Conservation (phyloP, 2,113 vertebrate genomes). For the Pardalotus punctatus region DNA sequence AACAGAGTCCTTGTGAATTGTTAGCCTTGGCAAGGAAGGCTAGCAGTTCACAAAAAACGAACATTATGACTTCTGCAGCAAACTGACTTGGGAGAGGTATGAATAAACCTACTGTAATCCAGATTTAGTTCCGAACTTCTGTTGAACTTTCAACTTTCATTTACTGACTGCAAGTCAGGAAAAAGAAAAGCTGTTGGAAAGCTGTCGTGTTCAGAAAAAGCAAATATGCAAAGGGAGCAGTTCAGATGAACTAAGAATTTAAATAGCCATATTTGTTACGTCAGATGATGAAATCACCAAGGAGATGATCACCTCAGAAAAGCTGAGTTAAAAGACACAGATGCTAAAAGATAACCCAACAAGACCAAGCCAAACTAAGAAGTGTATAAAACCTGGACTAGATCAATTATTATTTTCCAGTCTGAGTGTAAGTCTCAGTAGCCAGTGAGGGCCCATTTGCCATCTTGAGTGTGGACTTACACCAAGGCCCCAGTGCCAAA, state of each 20-base stretch:
- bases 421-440: neutral
- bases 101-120: neutral
- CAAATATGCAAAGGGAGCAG: neutral
- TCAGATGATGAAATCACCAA: neutral
- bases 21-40: neutral
- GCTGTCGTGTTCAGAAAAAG: neutral
- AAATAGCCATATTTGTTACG: neutral
- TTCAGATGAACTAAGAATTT: neutral
- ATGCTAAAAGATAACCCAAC: neutral
- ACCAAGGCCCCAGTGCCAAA: fast-evolving
- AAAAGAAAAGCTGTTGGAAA: neutral
- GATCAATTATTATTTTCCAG: neutral
- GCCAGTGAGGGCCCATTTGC: neutral
- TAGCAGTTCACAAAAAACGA: neutral
- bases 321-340: neutral
- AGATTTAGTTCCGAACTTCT: neutral
- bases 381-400: neutral
- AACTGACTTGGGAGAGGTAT: neutral
- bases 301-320: neutral
- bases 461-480: neutral
- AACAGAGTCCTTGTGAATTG: neutral
- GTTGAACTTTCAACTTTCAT: neutral
- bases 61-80: neutral
- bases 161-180: neutral
- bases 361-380: neutral